phyloP scores from a whole-genome alignment of 2,113 vertebrate species.

The Myotis davidii region DNA sequence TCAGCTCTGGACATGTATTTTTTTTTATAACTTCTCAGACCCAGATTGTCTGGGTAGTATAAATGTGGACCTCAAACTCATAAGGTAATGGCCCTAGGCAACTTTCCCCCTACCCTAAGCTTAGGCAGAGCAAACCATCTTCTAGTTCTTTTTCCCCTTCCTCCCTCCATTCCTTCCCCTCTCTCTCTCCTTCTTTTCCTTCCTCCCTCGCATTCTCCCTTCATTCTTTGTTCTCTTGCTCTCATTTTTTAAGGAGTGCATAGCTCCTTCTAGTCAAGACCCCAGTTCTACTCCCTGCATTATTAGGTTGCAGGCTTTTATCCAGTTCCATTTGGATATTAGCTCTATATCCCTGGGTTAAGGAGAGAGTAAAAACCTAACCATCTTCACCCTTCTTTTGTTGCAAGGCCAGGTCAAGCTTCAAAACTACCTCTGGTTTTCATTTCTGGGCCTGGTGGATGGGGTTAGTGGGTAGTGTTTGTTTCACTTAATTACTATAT shows the following conservation, averaged over 20 bases:
- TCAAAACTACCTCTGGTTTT: conserved; percentile 22
- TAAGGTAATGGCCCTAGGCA: not conserved
- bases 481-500: not conserved
- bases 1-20: not conserved
- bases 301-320: not conserved
- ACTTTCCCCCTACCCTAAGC: not conserved
- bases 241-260: not conserved
- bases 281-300: not conserved
- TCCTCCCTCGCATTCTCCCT: not conserved
- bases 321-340: not conserved
- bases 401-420: not conserved
- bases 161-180: too few relatives aligned
- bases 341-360: not conserved
- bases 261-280: conserved; percentile 5
- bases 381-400: not conserved
- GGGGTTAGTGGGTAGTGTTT: not conserved
- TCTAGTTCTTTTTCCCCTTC: not conserved
- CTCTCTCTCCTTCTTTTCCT: not conserved
- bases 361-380: not conserved
- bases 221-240: not conserved
- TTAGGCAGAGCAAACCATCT: not conserved
- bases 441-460: not conserved
- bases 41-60: not conserved
- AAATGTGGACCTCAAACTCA: not conserved
- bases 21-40: not conserved